Conservation (phyloP, 2,113 vertebrate species). For the Tympanuchus pallidicinctus region DNA sequence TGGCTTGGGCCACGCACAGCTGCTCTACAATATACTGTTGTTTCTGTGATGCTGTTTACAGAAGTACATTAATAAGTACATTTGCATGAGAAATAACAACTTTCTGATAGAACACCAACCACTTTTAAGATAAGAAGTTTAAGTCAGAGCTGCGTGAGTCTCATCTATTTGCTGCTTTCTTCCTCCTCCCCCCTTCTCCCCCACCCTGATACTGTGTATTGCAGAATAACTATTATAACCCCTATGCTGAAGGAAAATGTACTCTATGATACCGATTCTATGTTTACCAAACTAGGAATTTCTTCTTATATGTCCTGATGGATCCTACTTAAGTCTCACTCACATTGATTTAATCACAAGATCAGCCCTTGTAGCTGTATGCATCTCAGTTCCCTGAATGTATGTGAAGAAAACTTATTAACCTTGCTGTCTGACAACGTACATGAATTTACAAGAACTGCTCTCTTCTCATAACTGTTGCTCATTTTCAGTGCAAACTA, state of each 20-base stretch:
- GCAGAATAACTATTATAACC: neutral
- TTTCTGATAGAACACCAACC: neutral
- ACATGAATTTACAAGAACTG: neutral
- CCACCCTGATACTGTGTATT: no score
- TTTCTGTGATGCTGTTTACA: neutral
- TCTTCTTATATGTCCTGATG: neutral
- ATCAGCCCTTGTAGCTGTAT: fast-evolving
- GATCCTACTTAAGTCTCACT: neutral
- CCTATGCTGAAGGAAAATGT: neutral
- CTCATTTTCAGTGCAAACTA: neutral
- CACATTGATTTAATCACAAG: neutral
- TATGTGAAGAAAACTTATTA: neutral
- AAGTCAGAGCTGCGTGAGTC: neutral
- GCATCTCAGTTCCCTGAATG: neutral
- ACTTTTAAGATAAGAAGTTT: neutral
- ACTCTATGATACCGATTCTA: neutral
- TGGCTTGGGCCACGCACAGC: neutral
- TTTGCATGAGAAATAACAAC: neutral
- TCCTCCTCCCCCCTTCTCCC: neutral
- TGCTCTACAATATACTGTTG: neutral
- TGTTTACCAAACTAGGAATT: neutral
- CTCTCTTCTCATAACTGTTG: fast-evolving
- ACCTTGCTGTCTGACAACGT: neutral
- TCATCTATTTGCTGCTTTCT: neutral
- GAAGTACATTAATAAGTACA: neutral